A percentile compares a stretch with the other conserved stretches of the same genome.
phyloP scores from a whole-genome alignment of 2,113 vertebrate species.

The Noturus placidus region DNA sequence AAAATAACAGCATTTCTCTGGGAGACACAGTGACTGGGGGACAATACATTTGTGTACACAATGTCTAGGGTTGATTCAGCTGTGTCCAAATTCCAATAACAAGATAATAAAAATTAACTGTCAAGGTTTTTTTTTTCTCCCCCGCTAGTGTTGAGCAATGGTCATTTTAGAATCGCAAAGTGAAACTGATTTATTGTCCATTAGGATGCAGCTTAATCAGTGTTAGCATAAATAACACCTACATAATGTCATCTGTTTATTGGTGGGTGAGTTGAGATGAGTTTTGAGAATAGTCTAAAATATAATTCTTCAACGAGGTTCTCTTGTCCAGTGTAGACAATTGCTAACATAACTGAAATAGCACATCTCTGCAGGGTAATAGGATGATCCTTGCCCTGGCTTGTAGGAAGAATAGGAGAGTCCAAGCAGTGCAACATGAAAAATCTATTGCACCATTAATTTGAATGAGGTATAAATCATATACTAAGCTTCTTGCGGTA shows the following conservation, averaged over 20 bases:
- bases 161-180: background rate
- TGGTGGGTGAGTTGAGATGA: background rate
- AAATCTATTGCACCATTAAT: conserved; percentile 51
- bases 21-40: background rate
- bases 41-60: background rate
- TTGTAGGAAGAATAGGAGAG: conserved; percentile 15
- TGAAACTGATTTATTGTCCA: conserved; percentile 30
- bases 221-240: conserved; percentile 13
- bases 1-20: conserved; percentile 20
- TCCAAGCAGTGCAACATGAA: conserved; percentile 34
- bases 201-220: background rate
- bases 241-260: background rate
- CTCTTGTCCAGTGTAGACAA: background rate
- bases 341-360: conserved; percentile 9
- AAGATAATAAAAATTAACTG: conserved; percentile 17
- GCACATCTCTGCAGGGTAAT: conserved; percentile 22
- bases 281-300: background rate
- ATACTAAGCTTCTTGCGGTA: conserved; percentile 41
- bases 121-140: background rate
- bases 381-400: conserved; percentile 13
- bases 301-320: background rate
- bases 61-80: background rate
- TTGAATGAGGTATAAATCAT: conserved; percentile 49
- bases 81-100: conserved; percentile 14
- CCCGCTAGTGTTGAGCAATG: background rate